Conservation (phyloP, 2,113 vertebrate genomes). For the Perccottus glenii region DNA sequence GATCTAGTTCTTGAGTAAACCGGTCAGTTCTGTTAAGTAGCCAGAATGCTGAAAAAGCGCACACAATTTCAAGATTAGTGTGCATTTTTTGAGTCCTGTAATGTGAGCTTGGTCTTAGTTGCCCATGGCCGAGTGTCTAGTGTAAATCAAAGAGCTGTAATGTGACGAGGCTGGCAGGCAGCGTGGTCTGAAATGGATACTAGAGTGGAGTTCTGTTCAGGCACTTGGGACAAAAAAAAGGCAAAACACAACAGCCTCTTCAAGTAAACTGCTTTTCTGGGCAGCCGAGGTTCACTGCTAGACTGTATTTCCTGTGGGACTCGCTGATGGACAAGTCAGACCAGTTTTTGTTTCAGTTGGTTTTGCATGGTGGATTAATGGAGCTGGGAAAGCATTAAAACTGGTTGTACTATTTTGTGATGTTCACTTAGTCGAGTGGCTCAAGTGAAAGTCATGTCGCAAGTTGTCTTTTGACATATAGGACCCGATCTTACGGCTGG, state of each 20-base stretch:
- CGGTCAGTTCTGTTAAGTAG: too few species aligned
- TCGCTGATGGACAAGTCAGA: constrained; percentile 30
- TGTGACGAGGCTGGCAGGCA: neutral
- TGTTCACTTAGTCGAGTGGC: constrained; percentile 4
- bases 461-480: too few species aligned
- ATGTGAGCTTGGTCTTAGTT: neutral
- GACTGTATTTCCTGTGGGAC: constrained; percentile 1
- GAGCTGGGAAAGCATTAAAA: constrained; percentile 8
- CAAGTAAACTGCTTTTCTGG: neutral
- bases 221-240: neutral
- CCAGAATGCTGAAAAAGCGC: too few species aligned
- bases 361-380: constrained; percentile 24
- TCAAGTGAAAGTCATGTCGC: neutral
- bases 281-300: constrained; percentile 6
- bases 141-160: constrained; percentile 26
- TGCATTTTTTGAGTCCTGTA: constrained; percentile 15
- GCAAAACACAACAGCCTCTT: neutral
- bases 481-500: too few species aligned
- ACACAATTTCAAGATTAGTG: neutral
- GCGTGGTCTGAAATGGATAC: constrained; percentile 20
- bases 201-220: neutral
- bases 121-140: neutral
- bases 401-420: constrained; percentile 13
- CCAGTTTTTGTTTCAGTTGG: constrained; percentile 37
- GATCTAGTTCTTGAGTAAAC: too few species aligned